Evolutionary conservation across 2,888 invertebrate genomes (phyloP).

Genomic region (Plagodis pulveraria): DNA sequence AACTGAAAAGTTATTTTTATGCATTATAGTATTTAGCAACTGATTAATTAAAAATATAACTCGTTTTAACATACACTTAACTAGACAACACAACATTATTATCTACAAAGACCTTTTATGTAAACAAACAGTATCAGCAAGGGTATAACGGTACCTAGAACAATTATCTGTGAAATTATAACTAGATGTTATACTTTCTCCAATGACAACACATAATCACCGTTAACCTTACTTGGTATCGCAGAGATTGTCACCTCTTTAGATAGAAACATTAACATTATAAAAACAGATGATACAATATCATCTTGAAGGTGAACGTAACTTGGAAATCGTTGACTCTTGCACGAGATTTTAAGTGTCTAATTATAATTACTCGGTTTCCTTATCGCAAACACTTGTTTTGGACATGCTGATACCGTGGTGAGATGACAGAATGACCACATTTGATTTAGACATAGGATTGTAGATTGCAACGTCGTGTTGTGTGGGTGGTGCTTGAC

Average conservation of each 20-base stretch:
- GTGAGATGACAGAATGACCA: background rate
- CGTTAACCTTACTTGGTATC: slow-evolving; percentile 22
- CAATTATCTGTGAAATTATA: slow-evolving; percentile 5
- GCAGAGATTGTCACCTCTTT: slow-evolving; percentile 24
- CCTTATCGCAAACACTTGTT: slow-evolving; percentile 16
- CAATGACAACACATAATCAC: slow-evolving; percentile 10
- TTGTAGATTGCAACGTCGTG: background rate
- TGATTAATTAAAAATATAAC: no score
- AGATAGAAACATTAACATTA: slow-evolving; percentile 5
- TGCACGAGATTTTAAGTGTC: background rate
- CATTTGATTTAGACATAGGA: background rate
- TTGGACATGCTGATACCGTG: slow-evolving; percentile 10
- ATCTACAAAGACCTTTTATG: no score
- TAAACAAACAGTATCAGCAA: no score
- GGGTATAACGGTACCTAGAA: no score
- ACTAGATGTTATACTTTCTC: slow-evolving; percentile 14
- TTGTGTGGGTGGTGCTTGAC: no score
- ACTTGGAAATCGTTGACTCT: slow-evolving; percentile 15
- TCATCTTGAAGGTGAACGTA: slow-evolving; percentile 22
- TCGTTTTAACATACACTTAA: no score
- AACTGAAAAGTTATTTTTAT: no score
- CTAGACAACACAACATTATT: no score
- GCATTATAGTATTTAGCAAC: no score
- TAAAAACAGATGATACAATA: slow-evolving; percentile 24
- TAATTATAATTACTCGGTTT: slow-evolving; percentile 7